Percentiles rank a stretch among this genome's conserved stretches.
Conservation (phyloP, 2,113 vertebrate species). For the Baryphthengus martii region DNA sequence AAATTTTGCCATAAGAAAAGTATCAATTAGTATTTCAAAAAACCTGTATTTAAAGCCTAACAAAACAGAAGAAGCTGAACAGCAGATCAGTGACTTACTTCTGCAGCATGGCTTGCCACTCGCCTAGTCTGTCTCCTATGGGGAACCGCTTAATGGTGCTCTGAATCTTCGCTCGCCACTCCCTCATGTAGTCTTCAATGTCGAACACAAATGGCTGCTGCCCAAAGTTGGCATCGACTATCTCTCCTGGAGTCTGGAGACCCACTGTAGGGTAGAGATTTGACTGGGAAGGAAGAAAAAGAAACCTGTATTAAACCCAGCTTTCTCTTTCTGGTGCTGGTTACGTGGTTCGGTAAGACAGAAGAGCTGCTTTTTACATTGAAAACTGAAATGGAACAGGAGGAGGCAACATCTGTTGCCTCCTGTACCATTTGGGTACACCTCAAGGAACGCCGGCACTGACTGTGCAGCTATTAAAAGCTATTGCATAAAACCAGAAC, state of each 20-base stretch:
- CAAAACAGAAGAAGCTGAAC: neutral
- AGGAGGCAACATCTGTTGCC: neutral
- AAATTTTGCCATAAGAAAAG: neutral
- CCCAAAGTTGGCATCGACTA: conserved; percentile 98
- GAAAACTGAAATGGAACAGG: neutral
- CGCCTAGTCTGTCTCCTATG: conserved; percentile 92
- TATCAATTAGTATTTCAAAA: neutral
- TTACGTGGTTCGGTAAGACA: fast-evolving
- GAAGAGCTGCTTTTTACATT: neutral
- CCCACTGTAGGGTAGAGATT: conserved; percentile 98
- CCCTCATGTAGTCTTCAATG: conserved; percentile 99
- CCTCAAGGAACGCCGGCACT: neutral
- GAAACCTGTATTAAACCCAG: conserved; percentile 36
- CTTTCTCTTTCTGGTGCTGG: neutral
- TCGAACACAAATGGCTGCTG: conserved; percentile 98
- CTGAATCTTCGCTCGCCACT: conserved; percentile 96
- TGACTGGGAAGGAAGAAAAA: conserved; percentile 79
- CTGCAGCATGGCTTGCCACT: conserved; percentile 97
- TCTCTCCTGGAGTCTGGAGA: conserved; percentile 96
- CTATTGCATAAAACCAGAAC: neutral
- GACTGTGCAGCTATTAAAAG: neutral
- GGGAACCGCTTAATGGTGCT: conserved; percentile 94
- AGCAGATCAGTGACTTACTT: conserved; percentile 80
- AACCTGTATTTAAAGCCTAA: neutral
- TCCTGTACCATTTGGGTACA: too few species aligned